A percentile compares a stretch with the other conserved stretches of the same genome.
Evolutionary conservation across 2,797 vertebrate genomes (phyloP).

Genomic region (Threskiornis aethiopicus): DNA sequence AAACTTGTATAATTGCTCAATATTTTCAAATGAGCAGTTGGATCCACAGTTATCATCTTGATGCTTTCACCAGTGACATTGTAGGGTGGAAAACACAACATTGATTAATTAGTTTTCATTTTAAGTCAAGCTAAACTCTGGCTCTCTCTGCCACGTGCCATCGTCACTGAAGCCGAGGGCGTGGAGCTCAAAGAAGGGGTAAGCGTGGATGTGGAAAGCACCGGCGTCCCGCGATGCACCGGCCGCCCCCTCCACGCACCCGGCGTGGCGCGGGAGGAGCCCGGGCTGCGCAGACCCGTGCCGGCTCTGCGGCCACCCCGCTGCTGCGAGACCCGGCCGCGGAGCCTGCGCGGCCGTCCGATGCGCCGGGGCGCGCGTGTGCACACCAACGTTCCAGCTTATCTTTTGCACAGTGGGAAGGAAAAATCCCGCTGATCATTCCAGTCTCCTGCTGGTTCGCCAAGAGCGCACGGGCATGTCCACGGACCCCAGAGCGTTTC

Average conservation of each 20-base stretch:
- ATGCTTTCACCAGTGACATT: not conserved
- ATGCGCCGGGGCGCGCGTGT: rapidly evolving
- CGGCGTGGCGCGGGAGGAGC: rapidly evolving
- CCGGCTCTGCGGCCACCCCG: rapidly evolving
- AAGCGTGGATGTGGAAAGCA: rapidly evolving
- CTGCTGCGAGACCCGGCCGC: rapidly evolving
- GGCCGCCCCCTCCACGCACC: not conserved
- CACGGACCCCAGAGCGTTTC: rapidly evolving
- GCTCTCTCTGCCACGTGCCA: not conserved
- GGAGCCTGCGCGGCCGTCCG: rapidly evolving
- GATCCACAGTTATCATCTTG: not conserved
- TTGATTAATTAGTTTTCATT: not conserved
- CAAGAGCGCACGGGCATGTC: rapidly evolving
- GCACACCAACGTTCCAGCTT: rapidly evolving
- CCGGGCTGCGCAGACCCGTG: rapidly evolving
- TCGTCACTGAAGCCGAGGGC: not conserved
- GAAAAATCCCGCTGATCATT: not conserved
- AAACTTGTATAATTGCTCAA: not conserved
- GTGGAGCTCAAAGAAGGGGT: not conserved
- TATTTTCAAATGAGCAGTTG: not conserved
- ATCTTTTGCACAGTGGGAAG: rapidly evolving
- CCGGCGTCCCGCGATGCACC: rapidly evolving
- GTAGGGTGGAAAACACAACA: not conserved
- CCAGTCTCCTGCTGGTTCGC: not conserved
- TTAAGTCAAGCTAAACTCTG: not conserved